These are phyloP conservation scores for Solea solea DNA, from an alignment of 2,113 vertebrate genomes.

Conservation along the genomic window DNA sequence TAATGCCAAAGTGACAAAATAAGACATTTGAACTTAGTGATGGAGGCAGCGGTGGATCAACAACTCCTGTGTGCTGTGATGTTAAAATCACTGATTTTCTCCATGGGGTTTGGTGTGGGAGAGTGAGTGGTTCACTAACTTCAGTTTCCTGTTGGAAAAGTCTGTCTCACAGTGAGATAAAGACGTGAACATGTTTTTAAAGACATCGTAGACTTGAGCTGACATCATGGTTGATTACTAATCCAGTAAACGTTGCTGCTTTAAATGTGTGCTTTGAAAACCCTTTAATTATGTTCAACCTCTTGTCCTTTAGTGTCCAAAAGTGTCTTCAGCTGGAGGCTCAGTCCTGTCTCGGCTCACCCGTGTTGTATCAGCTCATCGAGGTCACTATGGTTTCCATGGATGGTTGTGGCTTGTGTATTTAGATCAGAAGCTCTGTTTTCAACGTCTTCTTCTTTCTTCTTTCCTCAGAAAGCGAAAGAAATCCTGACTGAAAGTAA, in stretches of 20 bases:
- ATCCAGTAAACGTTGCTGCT: neutral
- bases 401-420: neutral
- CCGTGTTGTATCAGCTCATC: slow-evolving; percentile 84
- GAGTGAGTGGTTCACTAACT: too few relatives aligned
- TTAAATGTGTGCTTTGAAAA: neutral
- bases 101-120: too few relatives aligned
- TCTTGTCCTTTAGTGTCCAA: slow-evolving; percentile 66
- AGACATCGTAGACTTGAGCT: too few relatives aligned
- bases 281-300: neutral
- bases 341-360: slow-evolving; percentile 76
- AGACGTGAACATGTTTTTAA: too few relatives aligned
- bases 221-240: neutral
- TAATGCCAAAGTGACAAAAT: too few relatives aligned
- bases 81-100: too few relatives aligned
- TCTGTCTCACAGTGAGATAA: too few relatives aligned
- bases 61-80: too few relatives aligned
- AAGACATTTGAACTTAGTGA: too few relatives aligned
- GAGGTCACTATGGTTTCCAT: slow-evolving; percentile 64
- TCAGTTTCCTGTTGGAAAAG: too few relatives aligned
- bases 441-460: neutral
- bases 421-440: neutral
- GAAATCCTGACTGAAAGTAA: slow-evolving; percentile 98
- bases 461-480: slow-evolving; percentile 89
- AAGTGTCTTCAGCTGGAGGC: slow-evolving; percentile 80
- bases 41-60: too few relatives aligned